Conservation (phyloP, 2,797 vertebrate genomes). For the Malurus splendens region DNA sequence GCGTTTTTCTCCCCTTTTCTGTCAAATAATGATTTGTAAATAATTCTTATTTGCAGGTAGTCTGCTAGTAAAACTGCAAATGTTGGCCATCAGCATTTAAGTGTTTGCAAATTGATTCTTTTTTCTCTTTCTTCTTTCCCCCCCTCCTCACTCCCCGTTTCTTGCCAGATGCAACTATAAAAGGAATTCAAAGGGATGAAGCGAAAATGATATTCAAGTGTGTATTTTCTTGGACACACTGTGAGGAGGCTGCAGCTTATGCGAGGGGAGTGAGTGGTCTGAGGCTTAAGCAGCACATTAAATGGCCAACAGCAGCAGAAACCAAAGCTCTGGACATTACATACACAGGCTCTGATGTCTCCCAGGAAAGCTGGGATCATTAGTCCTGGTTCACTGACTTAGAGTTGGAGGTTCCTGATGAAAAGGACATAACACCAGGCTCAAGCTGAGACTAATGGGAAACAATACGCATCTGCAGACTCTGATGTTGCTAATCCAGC, state of each 20-base stretch:
- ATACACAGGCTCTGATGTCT: constrained; percentile 21
- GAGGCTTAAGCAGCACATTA: constrained; percentile 36
- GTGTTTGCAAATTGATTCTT: neutral
- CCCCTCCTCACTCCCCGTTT: rapidly evolving
- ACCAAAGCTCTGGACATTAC: constrained; percentile 40
- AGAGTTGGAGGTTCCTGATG: constrained; percentile 49
- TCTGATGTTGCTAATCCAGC: constrained; percentile 62
- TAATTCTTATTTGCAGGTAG: neutral
- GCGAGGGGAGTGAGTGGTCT: constrained; percentile 12
- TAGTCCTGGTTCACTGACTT: constrained; percentile 65
- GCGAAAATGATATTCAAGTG: neutral
- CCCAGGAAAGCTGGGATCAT: constrained; percentile 61
- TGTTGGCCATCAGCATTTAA: neutral
- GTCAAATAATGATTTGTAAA: neutral
- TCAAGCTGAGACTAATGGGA: constrained; percentile 65
- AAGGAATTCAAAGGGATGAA: constrained; percentile 7
- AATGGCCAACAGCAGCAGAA: constrained; percentile 25
- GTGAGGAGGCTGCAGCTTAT: neutral
- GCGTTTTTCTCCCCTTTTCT: neutral
- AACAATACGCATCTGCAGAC: constrained; percentile 60
- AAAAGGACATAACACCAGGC: constrained; percentile 58
- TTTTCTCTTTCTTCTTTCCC: neutral
- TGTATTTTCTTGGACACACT: constrained; percentile 17
- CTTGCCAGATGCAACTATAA: neutral
- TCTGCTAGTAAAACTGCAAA: neutral